phyloP scores from a whole-genome alignment of 2,113 vertebrate species.

The Meriones unguiculatus region DNA sequence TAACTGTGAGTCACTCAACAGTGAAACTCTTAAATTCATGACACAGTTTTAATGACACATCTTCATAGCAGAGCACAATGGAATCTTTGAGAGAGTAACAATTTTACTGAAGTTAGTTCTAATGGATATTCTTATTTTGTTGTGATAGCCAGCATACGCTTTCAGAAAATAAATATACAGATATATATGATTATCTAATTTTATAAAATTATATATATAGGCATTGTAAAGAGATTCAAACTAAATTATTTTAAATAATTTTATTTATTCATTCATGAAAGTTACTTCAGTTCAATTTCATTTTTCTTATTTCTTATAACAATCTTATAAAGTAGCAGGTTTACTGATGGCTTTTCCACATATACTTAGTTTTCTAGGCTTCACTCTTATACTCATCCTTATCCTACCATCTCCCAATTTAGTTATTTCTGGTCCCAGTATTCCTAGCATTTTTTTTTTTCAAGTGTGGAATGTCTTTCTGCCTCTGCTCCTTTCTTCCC shows the following conservation, averaged over 20 bases:
- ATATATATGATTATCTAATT: not conserved
- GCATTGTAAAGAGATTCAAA: not conserved
- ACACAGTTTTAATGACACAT: conserved; percentile 67
- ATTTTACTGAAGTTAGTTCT: not conserved
- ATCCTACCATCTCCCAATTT: not conserved
- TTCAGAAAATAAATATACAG: not conserved
- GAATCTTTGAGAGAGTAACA: not conserved
- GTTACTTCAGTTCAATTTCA: not conserved
- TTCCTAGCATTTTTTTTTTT: not conserved
- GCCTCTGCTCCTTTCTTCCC: no score
- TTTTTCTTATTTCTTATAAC: not conserved
- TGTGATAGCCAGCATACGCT: not conserved
- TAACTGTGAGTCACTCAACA: conserved; percentile 52
- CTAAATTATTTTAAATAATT: not conserved
- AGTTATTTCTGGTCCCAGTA: not conserved
- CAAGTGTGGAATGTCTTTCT: not conserved
- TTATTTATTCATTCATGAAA: not conserved
- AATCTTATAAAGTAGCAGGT: not conserved
- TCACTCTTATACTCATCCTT: not conserved
- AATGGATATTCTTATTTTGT: not conserved
- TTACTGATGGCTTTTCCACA: not conserved
- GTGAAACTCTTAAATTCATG: conserved; percentile 56
- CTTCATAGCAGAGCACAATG: not conserved
- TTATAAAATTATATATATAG: not conserved
- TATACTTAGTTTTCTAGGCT: not conserved